Evolutionary conservation across 2,888 invertebrate genomes (phyloP).

Genomic region (Amiota mariae): DNA sequence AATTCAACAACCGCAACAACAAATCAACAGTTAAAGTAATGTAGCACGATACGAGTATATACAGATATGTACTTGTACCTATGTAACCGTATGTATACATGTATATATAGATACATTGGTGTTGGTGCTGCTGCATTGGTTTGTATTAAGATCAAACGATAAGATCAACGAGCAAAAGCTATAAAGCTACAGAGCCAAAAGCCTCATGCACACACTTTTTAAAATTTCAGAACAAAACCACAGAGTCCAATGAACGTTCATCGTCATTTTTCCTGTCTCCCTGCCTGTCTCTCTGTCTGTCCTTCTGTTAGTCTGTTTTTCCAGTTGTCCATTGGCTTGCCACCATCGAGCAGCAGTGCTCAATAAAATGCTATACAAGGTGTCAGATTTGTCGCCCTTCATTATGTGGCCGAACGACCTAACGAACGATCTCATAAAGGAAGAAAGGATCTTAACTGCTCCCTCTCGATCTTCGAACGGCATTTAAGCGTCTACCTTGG

Average conservation of each 20-base stretch:
- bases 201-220: not conserved
- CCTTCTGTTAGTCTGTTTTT: no score
- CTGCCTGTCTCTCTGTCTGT: no score
- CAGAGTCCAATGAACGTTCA: no score
- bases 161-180: slow-evolving; percentile 61
- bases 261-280: no score
- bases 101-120: slow-evolving; percentile 18
- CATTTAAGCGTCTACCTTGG: no score
- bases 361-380: slow-evolving; percentile 72
- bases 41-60: not conserved
- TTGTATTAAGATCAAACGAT: slow-evolving; percentile 71
- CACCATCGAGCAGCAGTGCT: slow-evolving; percentile 41
- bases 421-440: not conserved
- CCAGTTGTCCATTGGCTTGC: no score
- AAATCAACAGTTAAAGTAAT: slow-evolving; percentile 13
- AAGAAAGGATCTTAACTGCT: slow-evolving; percentile 37
- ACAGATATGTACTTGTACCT: not conserved
- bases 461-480: slow-evolving; percentile 10
- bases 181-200: slow-evolving; percentile 35
- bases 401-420: slow-evolving; percentile 57
- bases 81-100: not conserved
- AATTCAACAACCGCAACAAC: slow-evolving; percentile 7
- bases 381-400: slow-evolving; percentile 74
- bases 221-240: no score
- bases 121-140: slow-evolving; percentile 57